phyloP scores from a whole-genome alignment of 2,113 vertebrate genomes.

The Eidolon helvum region DNA sequence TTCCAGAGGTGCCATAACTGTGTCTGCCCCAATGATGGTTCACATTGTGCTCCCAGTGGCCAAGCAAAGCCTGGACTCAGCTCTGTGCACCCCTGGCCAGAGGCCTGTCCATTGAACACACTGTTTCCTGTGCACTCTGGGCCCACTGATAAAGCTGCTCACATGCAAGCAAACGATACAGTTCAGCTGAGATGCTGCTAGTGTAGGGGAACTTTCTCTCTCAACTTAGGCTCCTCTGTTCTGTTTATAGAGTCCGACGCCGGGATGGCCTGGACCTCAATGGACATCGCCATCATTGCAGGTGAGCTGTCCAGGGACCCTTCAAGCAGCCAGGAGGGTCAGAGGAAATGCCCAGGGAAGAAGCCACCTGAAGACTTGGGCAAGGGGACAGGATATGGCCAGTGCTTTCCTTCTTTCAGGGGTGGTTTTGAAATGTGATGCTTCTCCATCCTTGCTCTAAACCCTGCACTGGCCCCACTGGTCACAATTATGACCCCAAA shows the following conservation, averaged over 20 bases:
- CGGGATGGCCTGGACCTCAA: fast-evolving
- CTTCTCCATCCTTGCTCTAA: background rate
- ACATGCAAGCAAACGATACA: fast-evolving
- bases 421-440: background rate
- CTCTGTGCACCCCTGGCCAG: background rate
- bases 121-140: fast-evolving
- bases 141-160: background rate
- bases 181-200: background rate
- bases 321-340: background rate
- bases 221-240: background rate
- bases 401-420: background rate
- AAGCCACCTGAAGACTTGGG: background rate
- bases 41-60: background rate
- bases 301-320: background rate
- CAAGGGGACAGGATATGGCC: background rate
- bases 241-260: background rate
- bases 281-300: constrained; percentile 47
- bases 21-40: too few species aligned
- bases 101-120: fast-evolving
- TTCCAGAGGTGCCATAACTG: background rate
- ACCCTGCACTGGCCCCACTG: fast-evolving
- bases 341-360: background rate
- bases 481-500: background rate
- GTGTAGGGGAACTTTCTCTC: background rate
- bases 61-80: background rate